phyloP scores from a whole-genome alignment of 2,888 invertebrate genomes.

The Nowickia ferox region DNA sequence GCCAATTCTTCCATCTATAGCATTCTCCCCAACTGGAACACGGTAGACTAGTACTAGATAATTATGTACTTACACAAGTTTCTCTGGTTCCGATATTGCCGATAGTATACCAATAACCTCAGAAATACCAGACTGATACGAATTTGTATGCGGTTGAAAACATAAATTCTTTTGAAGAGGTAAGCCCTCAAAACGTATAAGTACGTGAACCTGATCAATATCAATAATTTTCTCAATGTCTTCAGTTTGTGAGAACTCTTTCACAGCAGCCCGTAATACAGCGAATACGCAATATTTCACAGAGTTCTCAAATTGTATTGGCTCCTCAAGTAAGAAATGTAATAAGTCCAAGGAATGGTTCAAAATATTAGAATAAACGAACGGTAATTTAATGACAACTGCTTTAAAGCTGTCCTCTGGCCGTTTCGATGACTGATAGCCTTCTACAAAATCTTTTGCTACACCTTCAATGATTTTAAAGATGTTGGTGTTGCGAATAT shows the following conservation, averaged over 20 bases:
- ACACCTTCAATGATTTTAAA: constrained; percentile 76
- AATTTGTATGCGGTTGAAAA: constrained; percentile 74
- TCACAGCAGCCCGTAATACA: constrained; percentile 74
- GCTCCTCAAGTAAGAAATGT: constrained; percentile 77
- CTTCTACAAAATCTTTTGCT: constrained; percentile 74
- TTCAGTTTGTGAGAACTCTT: constrained; percentile 35
- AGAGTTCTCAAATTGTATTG: constrained; percentile 78
- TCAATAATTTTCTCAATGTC: constrained; percentile 73
- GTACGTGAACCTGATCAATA: constrained; percentile 78
- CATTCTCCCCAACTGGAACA: too few species aligned
- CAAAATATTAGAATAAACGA: constrained; percentile 77
- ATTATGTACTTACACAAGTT: constrained; percentile 76
- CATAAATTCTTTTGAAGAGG: constrained; percentile 76
- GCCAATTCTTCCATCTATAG: too few species aligned
- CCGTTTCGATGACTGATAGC: constrained; percentile 73
- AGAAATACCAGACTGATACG: constrained; percentile 76
- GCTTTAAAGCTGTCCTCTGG: constrained; percentile 78
- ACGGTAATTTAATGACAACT: constrained; percentile 76
- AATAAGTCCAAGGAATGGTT: constrained; percentile 73
- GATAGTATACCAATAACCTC: constrained; percentile 78
- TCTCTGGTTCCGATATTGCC: constrained; percentile 77
- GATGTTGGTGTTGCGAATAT: constrained; percentile 75
- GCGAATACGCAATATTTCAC: constrained; percentile 78
- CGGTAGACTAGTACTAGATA: too few species aligned
- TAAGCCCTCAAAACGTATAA: constrained; percentile 77